A percentile compares a stretch with the other conserved stretches of the same genome.
These are phyloP conservation scores for Zoanthus sansibaricus DNA, from an alignment of 92 coral and sea anemone species.

Conservation along the genomic window DNA sequence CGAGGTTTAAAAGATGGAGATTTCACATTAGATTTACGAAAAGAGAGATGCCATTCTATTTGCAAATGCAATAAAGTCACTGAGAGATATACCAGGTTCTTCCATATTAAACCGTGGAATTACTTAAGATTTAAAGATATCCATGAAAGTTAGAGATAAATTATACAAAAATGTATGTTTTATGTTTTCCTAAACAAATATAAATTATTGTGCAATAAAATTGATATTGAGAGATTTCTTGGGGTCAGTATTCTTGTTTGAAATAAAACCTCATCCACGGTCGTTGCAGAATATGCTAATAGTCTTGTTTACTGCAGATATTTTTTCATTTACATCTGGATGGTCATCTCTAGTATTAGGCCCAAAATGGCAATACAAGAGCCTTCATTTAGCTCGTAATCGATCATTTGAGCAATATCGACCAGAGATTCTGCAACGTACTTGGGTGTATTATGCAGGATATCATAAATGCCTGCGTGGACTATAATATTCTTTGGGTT, in stretches of 20 bases:
- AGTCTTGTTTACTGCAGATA: constrained; percentile 29
- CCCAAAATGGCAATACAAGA: constrained; percentile 21
- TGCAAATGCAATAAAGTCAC: constrained; percentile 47
- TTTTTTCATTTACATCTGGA: constrained; percentile 28
- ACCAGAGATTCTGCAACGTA: constrained; percentile 37
- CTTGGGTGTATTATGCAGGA: constrained; percentile 25
- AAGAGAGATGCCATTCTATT: constrained; percentile 46
- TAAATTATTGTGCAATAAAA: constrained; percentile 43
- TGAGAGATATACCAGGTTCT: constrained; percentile 37
- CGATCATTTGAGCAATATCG: constrained; percentile 26
- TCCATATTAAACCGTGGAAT: constrained; percentile 53
- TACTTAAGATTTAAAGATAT: constrained; percentile 22
- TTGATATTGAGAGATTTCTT: constrained; percentile 9
- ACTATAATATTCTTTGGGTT: constrained; percentile 22
- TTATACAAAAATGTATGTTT: constrained; percentile 32
- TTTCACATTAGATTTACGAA: constrained; percentile 41
- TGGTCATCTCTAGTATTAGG: constrained; percentile 32
- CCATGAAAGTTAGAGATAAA: constrained; percentile 45
- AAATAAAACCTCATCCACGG: constrained; percentile 12
- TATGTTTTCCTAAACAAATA: constrained; percentile 20
- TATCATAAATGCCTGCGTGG: constrained; percentile 37
- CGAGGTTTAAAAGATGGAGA: not conserved
- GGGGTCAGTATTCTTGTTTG: constrained; percentile 31
- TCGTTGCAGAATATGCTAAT: constrained; percentile 31
- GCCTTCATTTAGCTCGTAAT: constrained; percentile 14